Percentiles rank a stretch among this genome's conserved stretches.
These are phyloP conservation scores for Clupea harengus DNA, from an alignment of 2,113 vertebrate genomes.

Conservation along the genomic window DNA sequence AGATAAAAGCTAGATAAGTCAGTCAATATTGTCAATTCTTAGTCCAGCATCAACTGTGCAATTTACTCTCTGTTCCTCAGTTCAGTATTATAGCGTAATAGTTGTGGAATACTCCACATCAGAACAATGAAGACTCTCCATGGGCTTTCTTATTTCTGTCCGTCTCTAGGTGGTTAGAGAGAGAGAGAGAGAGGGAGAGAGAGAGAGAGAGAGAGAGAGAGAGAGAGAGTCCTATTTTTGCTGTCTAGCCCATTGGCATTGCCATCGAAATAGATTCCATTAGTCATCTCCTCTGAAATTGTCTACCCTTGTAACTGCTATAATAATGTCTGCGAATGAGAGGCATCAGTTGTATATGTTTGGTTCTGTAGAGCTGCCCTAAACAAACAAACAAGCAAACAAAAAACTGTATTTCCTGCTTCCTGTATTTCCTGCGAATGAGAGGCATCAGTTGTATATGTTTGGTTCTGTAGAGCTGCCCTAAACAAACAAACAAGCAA, in stretches of 20 bases:
- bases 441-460: neutral
- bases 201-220: neutral
- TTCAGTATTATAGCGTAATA: neutral
- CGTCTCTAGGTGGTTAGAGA: neutral
- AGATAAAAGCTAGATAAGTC: neutral
- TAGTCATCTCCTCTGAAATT: conserved; percentile 1
- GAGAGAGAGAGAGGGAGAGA: neutral
- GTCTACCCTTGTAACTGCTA: neutral
- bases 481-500: neutral
- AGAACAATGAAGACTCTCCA: neutral
- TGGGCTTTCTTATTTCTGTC: neutral
- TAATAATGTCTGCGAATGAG: neutral
- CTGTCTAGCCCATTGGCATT: neutral
- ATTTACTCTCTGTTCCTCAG: neutral
- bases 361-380: neutral
- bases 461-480: neutral
- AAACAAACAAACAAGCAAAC: neutral
- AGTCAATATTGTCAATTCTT: neutral
- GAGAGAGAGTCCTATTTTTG: neutral
- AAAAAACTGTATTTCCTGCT: no score
- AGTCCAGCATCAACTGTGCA: neutral
- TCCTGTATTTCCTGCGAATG: no score
- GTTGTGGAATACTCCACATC: neutral
- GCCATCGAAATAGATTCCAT: neutral
- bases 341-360: neutral